Evolutionary conservation across 2,113 vertebrate genomes (phyloP).

Genomic region (Labeo rohita): DNA sequence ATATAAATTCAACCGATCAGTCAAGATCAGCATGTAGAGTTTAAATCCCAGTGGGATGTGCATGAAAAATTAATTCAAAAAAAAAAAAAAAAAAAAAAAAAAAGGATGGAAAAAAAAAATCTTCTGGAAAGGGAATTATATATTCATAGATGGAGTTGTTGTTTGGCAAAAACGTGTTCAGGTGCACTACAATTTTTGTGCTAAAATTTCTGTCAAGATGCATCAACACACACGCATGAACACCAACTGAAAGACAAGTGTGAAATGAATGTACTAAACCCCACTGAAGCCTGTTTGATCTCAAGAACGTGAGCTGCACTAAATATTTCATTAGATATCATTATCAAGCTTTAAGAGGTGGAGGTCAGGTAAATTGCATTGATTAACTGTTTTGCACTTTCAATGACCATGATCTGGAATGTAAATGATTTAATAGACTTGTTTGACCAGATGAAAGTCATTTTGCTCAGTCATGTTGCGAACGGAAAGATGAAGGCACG

Average conservation of each 20-base stretch:
- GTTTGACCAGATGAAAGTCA: constrained; percentile 4
- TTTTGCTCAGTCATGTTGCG: not conserved
- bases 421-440: not conserved
- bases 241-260: not conserved
- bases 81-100: not conserved
- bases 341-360: not conserved
- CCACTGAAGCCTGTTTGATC: not conserved
- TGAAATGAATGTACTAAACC: not conserved
- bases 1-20: constrained; percentile 28
- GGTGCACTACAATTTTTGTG: not conserved
- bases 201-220: not conserved
- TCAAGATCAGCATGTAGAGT: constrained; percentile 32
- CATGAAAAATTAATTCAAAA: constrained; percentile 40
- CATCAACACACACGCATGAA: not conserved
- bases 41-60: constrained; percentile 22
- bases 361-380: not conserved
- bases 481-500: not conserved
- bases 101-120: not conserved
- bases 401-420: not conserved
- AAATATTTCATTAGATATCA: not conserved
- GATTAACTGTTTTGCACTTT: not conserved
- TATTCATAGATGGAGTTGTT: not conserved
- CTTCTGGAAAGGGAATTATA: too few species aligned
- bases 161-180: not conserved
- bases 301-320: not conserved